Evolutionary conservation across 2,888 invertebrate genomes (phyloP), one percentile per base, ranked within the genome.

Genomic region (Coelinius sp.): DNA sequence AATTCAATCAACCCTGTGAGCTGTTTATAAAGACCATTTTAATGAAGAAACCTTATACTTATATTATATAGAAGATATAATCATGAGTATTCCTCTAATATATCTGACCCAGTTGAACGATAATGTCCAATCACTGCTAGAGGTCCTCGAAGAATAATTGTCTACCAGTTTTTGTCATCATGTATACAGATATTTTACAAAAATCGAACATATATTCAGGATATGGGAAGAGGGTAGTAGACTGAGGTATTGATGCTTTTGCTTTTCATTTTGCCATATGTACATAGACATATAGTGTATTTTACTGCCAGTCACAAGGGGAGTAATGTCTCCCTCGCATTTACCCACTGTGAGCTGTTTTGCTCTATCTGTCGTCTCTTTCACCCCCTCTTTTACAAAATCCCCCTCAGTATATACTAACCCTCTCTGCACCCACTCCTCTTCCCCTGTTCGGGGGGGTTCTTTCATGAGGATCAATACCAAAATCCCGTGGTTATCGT

Each of bases 401-500:
- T 38, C 59, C 35, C 31, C 35, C 59, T 59, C 35, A 17, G 59
- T 14, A 59, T 56, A 25, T 27, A 59, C 38, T 35, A 17, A 59
- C 31, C 59, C 35, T 59, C 35, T 35, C 20, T 62, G 8, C 10
- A 14, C 35, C 22, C 62, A 62, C 35, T 41, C 64, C 64, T 44
- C 46, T 68, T 41, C 68, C 63, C 25, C 64, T 53, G 53, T 53
- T 49, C 52, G 52, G 4, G 12, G 14, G n/a, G 6, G 77, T 79
- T 79, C 81, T 82, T 80, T 79, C 83, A 78, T 79, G 76, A 83
- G 84, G 85, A 86, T 86, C 86, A 85, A 86, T 86, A 86, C 84
- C 78, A 82, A 82, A 63, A 59, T 8, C 81, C 83, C 77, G 80
- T 80, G 83, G 84, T 86, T 86, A 86, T 86, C 86, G 84, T 85